Evolutionary conservation across 2,113 vertebrate species (phyloP).

Genomic region (Maccullochella peelii): DNA sequence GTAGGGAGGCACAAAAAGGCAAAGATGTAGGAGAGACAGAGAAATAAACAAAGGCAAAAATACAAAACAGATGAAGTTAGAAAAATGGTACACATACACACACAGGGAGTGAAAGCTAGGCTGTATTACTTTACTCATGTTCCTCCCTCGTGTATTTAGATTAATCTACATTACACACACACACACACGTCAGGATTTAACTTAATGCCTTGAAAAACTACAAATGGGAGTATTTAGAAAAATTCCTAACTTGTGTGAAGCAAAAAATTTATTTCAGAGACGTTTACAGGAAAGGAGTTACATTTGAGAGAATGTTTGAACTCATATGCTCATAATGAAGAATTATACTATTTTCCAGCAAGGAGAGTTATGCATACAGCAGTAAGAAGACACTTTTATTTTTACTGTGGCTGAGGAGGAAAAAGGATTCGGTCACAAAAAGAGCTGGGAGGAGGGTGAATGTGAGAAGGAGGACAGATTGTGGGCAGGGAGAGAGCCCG

Average conservation of each 20-base stretch:
- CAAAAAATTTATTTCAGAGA: neutral
- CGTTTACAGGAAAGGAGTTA: neutral
- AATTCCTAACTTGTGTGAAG: neutral
- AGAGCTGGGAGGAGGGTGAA: neutral
- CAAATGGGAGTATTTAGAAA: constrained; percentile 6
- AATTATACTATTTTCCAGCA: constrained; percentile 1
- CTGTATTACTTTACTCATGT: neutral
- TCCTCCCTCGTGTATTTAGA: neutral
- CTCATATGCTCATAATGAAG: neutral
- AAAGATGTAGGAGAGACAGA: constrained; percentile 9
- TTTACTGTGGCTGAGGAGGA: neutral
- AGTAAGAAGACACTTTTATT: neutral
- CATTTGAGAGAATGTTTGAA: neutral
- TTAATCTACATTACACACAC: neutral
- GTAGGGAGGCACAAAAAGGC: neutral
- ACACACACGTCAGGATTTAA: constrained; percentile 9
- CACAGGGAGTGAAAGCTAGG: constrained; percentile 10
- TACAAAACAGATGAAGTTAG: constrained; percentile 48
- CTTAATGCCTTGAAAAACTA: neutral
- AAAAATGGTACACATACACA: constrained; percentile 14
- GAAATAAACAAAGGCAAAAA: constrained; percentile 37
- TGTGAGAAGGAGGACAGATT: neutral
- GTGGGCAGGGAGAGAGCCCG: neutral
- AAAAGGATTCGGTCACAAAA: constrained; percentile 6
- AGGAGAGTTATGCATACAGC: constrained; percentile 4